Base-by-base conservation (phyloP, 2,797 vertebrate species). In the Clarias pachynema region DNA sequence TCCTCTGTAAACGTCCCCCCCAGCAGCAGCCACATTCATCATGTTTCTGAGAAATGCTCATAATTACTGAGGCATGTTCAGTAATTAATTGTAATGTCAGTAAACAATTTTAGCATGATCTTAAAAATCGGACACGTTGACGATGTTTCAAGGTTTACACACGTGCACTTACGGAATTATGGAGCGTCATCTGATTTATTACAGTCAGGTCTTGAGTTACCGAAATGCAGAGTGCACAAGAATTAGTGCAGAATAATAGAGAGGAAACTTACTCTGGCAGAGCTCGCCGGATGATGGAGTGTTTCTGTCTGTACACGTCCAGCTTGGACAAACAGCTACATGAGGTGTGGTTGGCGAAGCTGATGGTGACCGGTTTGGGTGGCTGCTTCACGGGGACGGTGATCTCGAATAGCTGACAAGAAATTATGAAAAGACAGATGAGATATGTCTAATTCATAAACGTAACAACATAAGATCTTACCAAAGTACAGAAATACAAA, bases 311-410 rank as follows among this genome's bases (percentile, higher is more conserved):
- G 94, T 97, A 98, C 85, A 97, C 95, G 73, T 99, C 97, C 93
- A 97, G 92, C 89, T 98, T 99, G 75, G 98, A 99, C 94, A 99
- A 95, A 93, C 98, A 99, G 62, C 95, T 96, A 94, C 98, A 99
- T 89, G 96, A 96, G 0, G 98, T 99, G 93, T 99, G 98, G 89
- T 99, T 99, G 93, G 97, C 97, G 91, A 99, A 98, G 81, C 97
- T 98, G 93, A 99, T 93, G 0, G 98, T 99, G 86, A 99, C 96
- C 0, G 97, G 97, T 89, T 98, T 98, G 87, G 97, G 96, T 85
- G 95, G 96, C 31, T 98, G 97, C 40, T 96, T 97, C 87, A 98
- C 93, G 0, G 97, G 97, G 90, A 99, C 96, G 9, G 96, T 97
- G 92, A 99, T 98, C 94, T 99, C 98, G 94, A 99, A 98, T 69